Conservation (phyloP, 53 echinoderm and acorn worm genomes). For the Temnopleurus reevesii region DNA sequence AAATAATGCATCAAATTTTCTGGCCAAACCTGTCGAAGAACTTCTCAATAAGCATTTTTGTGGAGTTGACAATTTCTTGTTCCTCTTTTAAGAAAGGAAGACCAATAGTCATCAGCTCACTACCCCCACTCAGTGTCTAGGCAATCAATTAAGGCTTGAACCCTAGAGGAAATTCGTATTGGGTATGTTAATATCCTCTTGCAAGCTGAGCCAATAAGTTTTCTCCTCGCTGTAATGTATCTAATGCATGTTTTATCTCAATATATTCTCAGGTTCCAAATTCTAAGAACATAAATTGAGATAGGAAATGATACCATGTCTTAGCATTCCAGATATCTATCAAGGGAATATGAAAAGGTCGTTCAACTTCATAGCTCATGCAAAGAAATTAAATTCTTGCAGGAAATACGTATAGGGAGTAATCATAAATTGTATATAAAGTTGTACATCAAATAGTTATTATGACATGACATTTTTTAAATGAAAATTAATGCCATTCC, state of each 20-base stretch:
- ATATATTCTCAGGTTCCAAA: not conserved
- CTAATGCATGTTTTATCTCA: not conserved
- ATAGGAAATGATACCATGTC: not conserved
- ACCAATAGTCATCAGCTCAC: too few species aligned
- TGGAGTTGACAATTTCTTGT: not conserved
- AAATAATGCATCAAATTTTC: too few species aligned
- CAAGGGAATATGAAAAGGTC: not conserved
- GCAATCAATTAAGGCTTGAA: not conserved
- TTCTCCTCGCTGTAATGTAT: constrained; percentile 5
- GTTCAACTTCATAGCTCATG: not conserved
- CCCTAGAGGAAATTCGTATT: not conserved
- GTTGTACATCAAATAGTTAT: too few species aligned
- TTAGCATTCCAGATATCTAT: not conserved
- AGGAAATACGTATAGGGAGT: too few species aligned
- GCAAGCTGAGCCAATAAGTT: not conserved
- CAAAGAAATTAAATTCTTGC: too few species aligned
- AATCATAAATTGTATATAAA: too few species aligned
- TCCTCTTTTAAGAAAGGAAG: not conserved
- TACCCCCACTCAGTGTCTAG: constrained; percentile 1
- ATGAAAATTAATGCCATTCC: too few species aligned
- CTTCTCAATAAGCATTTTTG: not conserved
- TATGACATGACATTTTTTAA: too few species aligned
- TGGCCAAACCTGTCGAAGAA: too few species aligned
- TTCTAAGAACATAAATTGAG: not conserved
- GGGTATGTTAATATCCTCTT: not conserved